Percentiles rank a stretch among this genome's conserved stretches.
These are phyloP conservation scores for Nymphalis io DNA, from an alignment of 1,140 invertebrate genomes.

Conservation along the genomic window DNA sequence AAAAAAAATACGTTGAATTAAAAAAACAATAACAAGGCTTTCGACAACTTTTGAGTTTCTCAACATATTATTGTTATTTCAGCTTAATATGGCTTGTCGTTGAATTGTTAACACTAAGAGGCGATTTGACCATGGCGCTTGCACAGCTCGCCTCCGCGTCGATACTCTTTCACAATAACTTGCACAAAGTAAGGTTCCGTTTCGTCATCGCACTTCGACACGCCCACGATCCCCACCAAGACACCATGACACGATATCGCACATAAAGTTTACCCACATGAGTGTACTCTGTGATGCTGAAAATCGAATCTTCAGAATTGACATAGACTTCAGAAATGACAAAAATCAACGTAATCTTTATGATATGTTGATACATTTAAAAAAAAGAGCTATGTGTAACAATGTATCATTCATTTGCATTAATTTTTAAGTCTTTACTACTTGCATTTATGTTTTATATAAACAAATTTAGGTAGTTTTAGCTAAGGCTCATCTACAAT, in stretches of 20 bases:
- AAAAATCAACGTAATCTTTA: neutral
- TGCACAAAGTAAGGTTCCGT: conserved; percentile 62
- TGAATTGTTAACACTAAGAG: conserved; percentile 33
- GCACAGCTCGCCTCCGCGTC: conserved; percentile 53
- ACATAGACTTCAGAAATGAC: too few relatives aligned
- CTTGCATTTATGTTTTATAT: conserved; percentile 3
- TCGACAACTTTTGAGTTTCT: too few relatives aligned
- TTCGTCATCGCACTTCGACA: conserved; percentile 68
- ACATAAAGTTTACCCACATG: conserved; percentile 7
- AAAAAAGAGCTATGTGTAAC: neutral
- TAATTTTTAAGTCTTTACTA: neutral
- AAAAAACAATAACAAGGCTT: too few relatives aligned
- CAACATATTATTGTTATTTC: neutral
- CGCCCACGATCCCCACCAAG: conserved; percentile 54
- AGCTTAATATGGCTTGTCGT: conserved; percentile 4
- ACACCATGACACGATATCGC: conserved; percentile 33
- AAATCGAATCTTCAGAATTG: neutral
- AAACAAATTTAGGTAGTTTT: conserved; percentile 7
- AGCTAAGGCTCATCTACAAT: conserved; percentile 45
- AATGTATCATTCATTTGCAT: neutral
- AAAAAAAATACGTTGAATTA: neutral
- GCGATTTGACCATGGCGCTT: conserved; percentile 46
- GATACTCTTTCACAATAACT: conserved; percentile 72
- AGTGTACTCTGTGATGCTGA: neutral
- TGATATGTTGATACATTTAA: neutral